A percentile compares a stretch with the other conserved stretches of the same genome.
Conservation (phyloP, 2,888 invertebrate genomes). For the Scrobipalpa costella region DNA sequence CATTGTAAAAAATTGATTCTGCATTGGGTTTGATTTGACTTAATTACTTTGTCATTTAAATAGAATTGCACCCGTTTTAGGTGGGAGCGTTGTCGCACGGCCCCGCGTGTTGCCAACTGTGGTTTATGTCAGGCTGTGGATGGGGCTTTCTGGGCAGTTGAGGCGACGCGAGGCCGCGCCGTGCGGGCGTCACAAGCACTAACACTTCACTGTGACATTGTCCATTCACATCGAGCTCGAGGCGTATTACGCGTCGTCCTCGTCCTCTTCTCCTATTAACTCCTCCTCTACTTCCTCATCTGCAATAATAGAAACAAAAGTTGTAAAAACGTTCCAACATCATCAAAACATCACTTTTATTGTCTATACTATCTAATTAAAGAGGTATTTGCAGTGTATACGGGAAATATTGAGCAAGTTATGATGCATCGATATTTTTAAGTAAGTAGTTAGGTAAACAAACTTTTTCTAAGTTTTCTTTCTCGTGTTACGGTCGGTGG, state of each 20-base stretch:
- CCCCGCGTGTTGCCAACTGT: conserved; percentile 77
- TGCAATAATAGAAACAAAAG: conserved; percentile 54
- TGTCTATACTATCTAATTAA: no score
- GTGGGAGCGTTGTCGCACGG: conserved; percentile 69
- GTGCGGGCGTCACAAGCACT: conserved; percentile 77
- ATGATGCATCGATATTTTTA: neutral
- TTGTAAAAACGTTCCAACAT: conserved; percentile 8
- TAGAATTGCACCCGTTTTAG: conserved; percentile 78
- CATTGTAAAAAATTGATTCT: conserved; percentile 70
- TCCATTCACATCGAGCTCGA: conserved; percentile 74
- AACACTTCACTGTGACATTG: conserved; percentile 82
- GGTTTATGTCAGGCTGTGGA: conserved; percentile 42
- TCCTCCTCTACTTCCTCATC: conserved; percentile 79
- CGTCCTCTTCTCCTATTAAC: conserved; percentile 75
- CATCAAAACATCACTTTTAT: neutral
- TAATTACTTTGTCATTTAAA: conserved; percentile 81
- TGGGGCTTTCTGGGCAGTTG: conserved; percentile 63
- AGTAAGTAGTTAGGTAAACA: neutral
- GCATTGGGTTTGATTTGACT: conserved; percentile 76
- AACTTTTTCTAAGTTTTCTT: neutral
- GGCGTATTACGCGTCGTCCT: conserved; percentile 80
- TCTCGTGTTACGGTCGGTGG: neutral
- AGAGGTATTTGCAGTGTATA: no score
- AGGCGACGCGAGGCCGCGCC: conserved; percentile 75
- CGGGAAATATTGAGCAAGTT: no score